These are phyloP conservation scores for Caenorhabditis japonica DNA, from an alignment of 2,888 invertebrate species.

Conservation along the genomic window DNA sequence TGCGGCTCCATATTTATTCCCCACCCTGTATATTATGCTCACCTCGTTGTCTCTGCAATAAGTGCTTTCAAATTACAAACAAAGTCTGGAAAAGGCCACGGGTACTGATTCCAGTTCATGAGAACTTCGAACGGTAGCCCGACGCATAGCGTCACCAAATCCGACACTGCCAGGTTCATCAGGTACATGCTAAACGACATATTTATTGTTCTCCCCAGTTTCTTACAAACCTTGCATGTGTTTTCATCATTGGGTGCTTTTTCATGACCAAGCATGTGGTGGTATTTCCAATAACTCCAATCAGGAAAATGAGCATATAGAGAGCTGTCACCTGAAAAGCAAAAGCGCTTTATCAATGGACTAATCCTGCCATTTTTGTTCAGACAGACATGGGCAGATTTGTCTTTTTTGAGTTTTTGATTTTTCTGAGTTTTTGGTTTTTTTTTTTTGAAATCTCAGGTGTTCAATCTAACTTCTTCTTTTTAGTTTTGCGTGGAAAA, in stretches of 20 bases:
- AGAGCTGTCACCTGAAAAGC: constrained; percentile 56
- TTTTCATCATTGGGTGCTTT: constrained; percentile 65
- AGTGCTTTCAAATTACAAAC: constrained; percentile 67
- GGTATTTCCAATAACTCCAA: constrained; percentile 65
- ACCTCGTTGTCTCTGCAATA: constrained; percentile 67
- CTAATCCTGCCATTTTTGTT: not conserved
- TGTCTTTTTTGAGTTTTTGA: not conserved
- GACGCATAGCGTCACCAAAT: constrained; percentile 64
- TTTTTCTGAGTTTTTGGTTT: too few relatives aligned
- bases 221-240: constrained; percentile 62
- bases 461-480: too few relatives aligned
- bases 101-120: constrained; percentile 68
- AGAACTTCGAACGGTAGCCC: constrained; percentile 67
- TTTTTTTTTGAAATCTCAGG: too few relatives aligned
- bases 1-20: too few relatives aligned
- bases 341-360: not conserved
- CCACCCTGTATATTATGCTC: too few relatives aligned
- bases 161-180: constrained; percentile 65
- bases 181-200: constrained; percentile 58
- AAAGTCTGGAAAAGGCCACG: constrained; percentile 69
- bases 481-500: too few relatives aligned
- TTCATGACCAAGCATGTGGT: constrained; percentile 64
- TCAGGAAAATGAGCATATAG: constrained; percentile 58
- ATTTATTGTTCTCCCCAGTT: not conserved
- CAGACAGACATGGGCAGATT: too few relatives aligned